Percentiles rank a stretch among this genome's conserved stretches.
Evolutionary conservation across 2,113 vertebrate species (phyloP).

Genomic region (Myotis davidii): DNA sequence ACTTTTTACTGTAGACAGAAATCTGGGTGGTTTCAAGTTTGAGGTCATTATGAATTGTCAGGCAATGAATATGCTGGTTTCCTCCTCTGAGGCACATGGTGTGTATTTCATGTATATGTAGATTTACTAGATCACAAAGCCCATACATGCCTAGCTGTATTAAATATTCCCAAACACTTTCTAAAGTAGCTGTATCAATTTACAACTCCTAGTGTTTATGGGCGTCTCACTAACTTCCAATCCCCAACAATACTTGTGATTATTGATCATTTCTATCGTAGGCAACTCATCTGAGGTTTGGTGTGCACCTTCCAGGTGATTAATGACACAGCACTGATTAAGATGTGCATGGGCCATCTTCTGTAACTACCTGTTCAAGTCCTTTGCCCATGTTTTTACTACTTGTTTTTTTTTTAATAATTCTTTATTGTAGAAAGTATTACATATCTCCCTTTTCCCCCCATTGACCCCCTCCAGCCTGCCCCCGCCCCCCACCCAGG

Average conservation of each 20-base stretch:
- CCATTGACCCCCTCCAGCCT: no score
- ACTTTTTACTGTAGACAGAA: neutral
- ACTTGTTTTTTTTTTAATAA: neutral
- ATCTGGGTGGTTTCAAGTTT: neutral
- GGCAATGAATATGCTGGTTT: neutral
- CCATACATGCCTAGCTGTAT: neutral
- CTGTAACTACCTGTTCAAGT: neutral
- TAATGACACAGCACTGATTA: neutral
- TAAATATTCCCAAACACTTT: neutral
- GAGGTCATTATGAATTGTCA: neutral
- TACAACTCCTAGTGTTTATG: neutral
- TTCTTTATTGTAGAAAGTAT: no score
- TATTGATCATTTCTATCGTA: neutral
- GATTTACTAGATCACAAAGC: neutral
- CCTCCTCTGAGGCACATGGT: neutral
- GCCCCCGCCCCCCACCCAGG: no score
- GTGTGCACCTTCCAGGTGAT: neutral
- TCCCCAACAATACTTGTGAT: neutral
- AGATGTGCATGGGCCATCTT: neutral
- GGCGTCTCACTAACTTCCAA: neutral
- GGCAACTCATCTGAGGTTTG: neutral
- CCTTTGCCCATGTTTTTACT: neutral
- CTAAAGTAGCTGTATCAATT: neutral
- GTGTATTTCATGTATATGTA: neutral
- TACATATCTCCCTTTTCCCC: no score